Evolutionary conservation across 2,888 invertebrate genomes (phyloP), one percentile per base, ranked within the genome.

Genomic region (Argyresthia goedartella): DNA sequence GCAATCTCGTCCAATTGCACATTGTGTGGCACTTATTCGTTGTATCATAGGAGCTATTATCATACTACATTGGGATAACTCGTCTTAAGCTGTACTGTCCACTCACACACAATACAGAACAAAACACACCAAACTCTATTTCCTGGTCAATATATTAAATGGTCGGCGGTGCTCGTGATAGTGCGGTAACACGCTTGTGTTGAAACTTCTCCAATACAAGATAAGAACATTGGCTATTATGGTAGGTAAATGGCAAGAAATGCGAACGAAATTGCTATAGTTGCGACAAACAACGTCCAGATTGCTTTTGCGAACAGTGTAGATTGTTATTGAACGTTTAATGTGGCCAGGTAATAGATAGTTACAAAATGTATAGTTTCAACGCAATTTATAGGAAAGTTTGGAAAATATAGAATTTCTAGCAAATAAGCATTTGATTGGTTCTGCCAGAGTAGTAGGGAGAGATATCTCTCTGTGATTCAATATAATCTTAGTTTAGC

Each of bases 221-320:
- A 62, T 64, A 59, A 57, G 57, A 52, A 52, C 47, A 44, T 43
- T 47, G 39, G 39, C 50, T 47, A 50, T 51, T 50, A 52, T 52
- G 54, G 48, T 55, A 64, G 55, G 49, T 55, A 65, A 67, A 65
- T 63, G 62, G 60, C 59, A 61, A 61, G 60, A 66, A 64, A 65
- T 63, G 60, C 60, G 60, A 61, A 57, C 52, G 55, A 53, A 57
- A 59, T 56, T 54, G 53, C 54, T 33, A 33, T 49, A 51, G 59
- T 62, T 60, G 63, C 62, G 59, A 56, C 62, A 48, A 62, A 60
- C 58, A 51, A 51, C 56, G 55, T 52, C 57, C 53, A 56, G 53
- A 44, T 50, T 1, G n/a, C 39, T 8, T 39, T n/a, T 11, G 8
- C 39, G n/a, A 39, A 9, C 8, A 9, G 39, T 9, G 8, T 39